Conservation (phyloP, 2,797 vertebrate species). For the Numenius phaeopus region DNA sequence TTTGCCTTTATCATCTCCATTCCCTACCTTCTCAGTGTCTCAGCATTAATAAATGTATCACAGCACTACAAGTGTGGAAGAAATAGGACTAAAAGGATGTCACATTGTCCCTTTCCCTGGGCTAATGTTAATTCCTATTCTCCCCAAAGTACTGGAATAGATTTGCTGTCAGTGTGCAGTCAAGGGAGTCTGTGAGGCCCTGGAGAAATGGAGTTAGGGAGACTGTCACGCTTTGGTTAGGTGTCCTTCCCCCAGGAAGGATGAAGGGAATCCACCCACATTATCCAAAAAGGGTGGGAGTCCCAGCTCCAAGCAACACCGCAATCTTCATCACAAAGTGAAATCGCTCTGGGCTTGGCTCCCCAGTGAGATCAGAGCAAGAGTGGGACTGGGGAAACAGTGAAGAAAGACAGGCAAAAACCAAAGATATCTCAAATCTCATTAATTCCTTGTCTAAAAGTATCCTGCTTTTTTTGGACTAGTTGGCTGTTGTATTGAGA, state of each 20-base stretch:
- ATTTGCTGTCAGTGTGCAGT: not conserved
- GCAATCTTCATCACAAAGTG: not conserved
- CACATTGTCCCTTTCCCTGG: not conserved
- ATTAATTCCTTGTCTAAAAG: not conserved
- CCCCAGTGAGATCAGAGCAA: not conserved
- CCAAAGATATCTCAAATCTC: not conserved
- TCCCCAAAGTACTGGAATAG: not conserved
- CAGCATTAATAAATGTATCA: not conserved
- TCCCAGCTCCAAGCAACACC: not conserved
- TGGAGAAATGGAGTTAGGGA: not conserved
- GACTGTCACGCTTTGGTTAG: not conserved
- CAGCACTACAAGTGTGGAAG: not conserved
- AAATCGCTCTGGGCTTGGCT: not conserved
- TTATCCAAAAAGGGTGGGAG: not conserved
- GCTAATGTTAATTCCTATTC: not conserved
- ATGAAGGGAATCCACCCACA: not conserved
- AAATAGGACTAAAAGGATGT: not conserved
- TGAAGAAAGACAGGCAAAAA: not conserved
- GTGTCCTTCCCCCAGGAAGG: not conserved
- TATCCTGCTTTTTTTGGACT: not conserved
- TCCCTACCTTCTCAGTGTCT: not conserved
- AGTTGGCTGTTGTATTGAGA: not conserved
- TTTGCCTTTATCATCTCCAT: not conserved
- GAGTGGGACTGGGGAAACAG: not conserved
- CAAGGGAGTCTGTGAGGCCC: not conserved